Evolutionary conservation across 2,113 vertebrate species (phyloP).

Genomic region (Pavo muticus): DNA sequence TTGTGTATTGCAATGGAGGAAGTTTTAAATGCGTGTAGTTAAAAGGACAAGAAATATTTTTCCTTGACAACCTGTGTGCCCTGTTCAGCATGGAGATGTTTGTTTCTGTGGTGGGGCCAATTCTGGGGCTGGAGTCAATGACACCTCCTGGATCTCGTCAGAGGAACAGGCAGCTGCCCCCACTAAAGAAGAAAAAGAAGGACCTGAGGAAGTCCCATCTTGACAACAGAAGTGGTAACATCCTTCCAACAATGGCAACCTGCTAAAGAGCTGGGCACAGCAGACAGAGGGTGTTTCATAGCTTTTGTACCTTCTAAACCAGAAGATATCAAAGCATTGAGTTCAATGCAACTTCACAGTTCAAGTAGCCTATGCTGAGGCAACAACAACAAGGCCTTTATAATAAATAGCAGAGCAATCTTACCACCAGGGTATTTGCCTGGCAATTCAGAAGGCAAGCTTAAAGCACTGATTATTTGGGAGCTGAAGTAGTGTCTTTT

Average conservation of each 20-base stretch:
- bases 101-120: background rate
- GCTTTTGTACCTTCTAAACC: background rate
- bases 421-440: background rate
- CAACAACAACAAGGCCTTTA: background rate
- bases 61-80: background rate
- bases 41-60: background rate
- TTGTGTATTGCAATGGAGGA: background rate
- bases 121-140: background rate
- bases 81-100: background rate
- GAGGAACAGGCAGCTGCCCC: background rate
- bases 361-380: background rate
- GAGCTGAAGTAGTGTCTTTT: conserved; percentile 7
- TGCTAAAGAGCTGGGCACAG: background rate
- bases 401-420: background rate
- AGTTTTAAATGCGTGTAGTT: background rate
- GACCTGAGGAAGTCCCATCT: background rate
- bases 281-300: background rate
- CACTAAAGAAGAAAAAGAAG: background rate
- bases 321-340: background rate
- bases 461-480: conserved; percentile 17
- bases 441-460: background rate
- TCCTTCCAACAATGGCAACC: background rate
- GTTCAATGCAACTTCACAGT: background rate
- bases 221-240: background rate
- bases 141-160: background rate